These are phyloP conservation scores for Meles meles DNA, from an alignment of 2,113 vertebrate genomes.

Conservation along the genomic window DNA sequence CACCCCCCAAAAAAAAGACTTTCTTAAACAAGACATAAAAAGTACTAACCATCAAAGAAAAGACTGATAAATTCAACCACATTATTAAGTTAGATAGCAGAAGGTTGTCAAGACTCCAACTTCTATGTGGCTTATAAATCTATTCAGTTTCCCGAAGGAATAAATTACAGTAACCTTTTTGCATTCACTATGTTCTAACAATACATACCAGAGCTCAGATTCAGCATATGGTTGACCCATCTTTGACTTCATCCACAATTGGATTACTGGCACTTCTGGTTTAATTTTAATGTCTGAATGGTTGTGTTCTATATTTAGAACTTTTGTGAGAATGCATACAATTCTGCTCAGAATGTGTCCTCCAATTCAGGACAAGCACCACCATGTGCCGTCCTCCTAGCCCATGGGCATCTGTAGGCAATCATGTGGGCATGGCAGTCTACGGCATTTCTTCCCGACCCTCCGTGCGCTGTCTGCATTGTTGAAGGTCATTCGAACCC, in stretches of 20 bases:
- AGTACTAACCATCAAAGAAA: slow-evolving; percentile 53
- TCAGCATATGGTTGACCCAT: background rate
- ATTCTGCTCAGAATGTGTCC: background rate
- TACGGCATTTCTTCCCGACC: no score
- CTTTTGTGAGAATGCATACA: background rate
- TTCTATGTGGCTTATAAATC: slow-evolving; percentile 60
- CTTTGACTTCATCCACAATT: background rate
- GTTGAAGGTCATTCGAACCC: no score
- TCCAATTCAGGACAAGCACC: no score
- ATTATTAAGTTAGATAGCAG: slow-evolving; percentile 63
- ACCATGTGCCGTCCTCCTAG: no score
- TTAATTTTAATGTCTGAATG: background rate
- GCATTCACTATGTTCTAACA: slow-evolving; percentile 21
- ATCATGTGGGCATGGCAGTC: no score
- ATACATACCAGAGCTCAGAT: background rate
- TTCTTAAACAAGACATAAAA: no score
- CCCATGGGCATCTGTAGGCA: no score
- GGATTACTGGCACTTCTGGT: background rate
- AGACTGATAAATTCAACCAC: slow-evolving; percentile 69
- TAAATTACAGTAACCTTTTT: slow-evolving; percentile 62
- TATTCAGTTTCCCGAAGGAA: slow-evolving; percentile 52
- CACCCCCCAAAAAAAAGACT: no score
- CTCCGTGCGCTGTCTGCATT: no score
- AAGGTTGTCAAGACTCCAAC: slow-evolving; percentile 61
- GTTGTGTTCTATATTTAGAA: background rate